Base-by-base conservation (phyloP, 1,140 invertebrate genomes). In the Calosoma granatense region DNA sequence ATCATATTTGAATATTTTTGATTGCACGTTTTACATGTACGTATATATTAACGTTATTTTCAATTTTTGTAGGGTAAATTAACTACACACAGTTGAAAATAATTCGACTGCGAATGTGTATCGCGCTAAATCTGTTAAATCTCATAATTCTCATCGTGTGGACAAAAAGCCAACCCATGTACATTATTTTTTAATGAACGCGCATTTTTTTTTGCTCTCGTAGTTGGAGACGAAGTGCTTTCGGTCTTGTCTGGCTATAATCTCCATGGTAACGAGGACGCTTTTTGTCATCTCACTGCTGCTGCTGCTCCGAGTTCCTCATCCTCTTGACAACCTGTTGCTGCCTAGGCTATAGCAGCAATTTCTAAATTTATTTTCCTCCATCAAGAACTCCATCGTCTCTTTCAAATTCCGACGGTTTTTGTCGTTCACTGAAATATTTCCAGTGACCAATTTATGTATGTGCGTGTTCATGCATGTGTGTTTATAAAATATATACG, bases 301-400 rank as follows among this genome's bases (percentile, higher is more conserved):
- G 20, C 17, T 23, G 57, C 55, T 47, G 57, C 57, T 52, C 53
- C 51, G 53, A 36, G 26, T 36, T 36, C 26, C 26, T 59, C 51
- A 30, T n/a, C 30, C 52, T 54, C 52, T 36, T 53, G 47, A 30
- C 58, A 59, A 59, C 58, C 58, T 59, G 58, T 59, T 59, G 58
- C 58, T 12, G 22, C 26, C 6, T 6, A 9, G 6, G n/a, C 26
- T n/a, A 36, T 9, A 6, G 26, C 26, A 6, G n/a, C 26, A 36
- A n/a, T n/a, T 9, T 22, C 53, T 53, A 51, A 59, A 59, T 59
- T 59, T 59, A 59, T 59, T 59, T 59, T 26, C 22, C 53, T 53
- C 26, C 47, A 52, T 53, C 56, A 57, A 57, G 43, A 47, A 22
- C 57, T 43, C 41, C 30, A 51, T 54, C 22, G 53, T 41, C 53